These are phyloP conservation scores for Onychostoma macrolepis DNA, from an alignment of 2,113 vertebrate species.

Conservation along the genomic window DNA sequence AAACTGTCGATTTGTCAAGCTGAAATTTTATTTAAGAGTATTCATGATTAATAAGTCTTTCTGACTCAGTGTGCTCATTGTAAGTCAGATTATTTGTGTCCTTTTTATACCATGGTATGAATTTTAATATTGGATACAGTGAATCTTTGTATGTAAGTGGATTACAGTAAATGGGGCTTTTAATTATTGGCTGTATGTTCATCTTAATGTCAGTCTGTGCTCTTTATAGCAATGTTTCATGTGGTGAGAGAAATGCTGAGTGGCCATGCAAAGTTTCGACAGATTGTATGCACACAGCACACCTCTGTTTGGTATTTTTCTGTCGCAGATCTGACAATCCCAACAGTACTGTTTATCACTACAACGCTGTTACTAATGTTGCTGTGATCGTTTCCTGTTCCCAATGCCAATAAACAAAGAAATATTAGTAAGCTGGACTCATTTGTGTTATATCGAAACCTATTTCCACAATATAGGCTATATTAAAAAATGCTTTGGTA, in stretches of 20 bases:
- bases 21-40: slow-evolving; percentile 23
- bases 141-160: slow-evolving; percentile 9
- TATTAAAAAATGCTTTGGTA: neutral
- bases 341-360: slow-evolving; percentile 71
- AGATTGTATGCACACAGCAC: slow-evolving; percentile 53
- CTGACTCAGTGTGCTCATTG: neutral
- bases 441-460: neutral
- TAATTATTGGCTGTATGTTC: neutral
- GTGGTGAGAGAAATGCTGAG: slow-evolving; percentile 46
- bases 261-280: slow-evolving; percentile 48
- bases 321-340: slow-evolving; percentile 75
- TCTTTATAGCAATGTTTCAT: slow-evolving; percentile 1
- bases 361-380: slow-evolving; percentile 66
- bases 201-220: slow-evolving; percentile 18
- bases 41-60: slow-evolving; percentile 13
- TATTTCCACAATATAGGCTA: neutral
- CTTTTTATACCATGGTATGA: slow-evolving; percentile 26
- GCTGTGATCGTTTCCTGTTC: slow-evolving; percentile 64
- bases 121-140: slow-evolving; percentile 27
- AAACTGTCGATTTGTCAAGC: neutral
- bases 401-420: slow-evolving; percentile 72
- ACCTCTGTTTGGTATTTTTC: slow-evolving; percentile 45
- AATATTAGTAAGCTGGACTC: slow-evolving; percentile 11
- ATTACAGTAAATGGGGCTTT: neutral
- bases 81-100: neutral